phyloP scores from a whole-genome alignment of 2,888 invertebrate species.

The Drosophila mimetica region DNA sequence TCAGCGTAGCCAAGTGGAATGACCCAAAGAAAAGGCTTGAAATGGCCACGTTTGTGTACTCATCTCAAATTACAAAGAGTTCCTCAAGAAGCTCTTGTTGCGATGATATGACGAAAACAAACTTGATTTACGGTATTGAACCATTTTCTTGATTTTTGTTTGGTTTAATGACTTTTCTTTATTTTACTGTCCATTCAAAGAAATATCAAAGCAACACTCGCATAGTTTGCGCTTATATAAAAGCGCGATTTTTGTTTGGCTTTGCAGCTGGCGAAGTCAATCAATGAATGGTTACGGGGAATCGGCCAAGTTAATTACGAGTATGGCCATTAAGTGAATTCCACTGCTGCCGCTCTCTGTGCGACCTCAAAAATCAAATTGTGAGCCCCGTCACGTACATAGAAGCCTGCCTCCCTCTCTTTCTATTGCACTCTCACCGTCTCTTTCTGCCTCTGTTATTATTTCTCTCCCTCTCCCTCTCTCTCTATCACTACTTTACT shows the following conservation, averaged over 20 bases:
- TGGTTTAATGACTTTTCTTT: slow-evolving; percentile 16
- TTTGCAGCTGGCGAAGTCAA: slow-evolving; percentile 34
- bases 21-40: slow-evolving; percentile 33
- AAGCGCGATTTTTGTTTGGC: slow-evolving; percentile 18
- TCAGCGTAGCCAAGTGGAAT: slow-evolving; percentile 24
- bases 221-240: slow-evolving; percentile 31
- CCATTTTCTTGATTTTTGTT: slow-evolving; percentile 11
- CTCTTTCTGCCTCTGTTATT: slow-evolving; percentile 10
- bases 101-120: slow-evolving; percentile 1
- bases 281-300: slow-evolving; percentile 37
- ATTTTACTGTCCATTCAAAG: not conserved
- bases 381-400: slow-evolving; percentile 36
- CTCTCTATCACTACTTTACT: not conserved
- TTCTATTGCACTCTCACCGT: slow-evolving; percentile 2
- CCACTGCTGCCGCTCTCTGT: slow-evolving; percentile 5
- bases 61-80: slow-evolving; percentile 14
- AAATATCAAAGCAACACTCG: slow-evolving; percentile 9
- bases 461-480: not conserved
- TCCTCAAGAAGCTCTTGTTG: slow-evolving; percentile 10
- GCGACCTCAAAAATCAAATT: slow-evolving; percentile 42
- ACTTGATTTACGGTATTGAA: slow-evolving; percentile 10
- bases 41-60: slow-evolving; percentile 19
- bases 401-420: not conserved
- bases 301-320: slow-evolving; percentile 44
- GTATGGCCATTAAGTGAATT: slow-evolving; percentile 36